Evolutionary conservation across 2,888 invertebrate species (phyloP).

Genomic region (Craniophora ligustri): DNA sequence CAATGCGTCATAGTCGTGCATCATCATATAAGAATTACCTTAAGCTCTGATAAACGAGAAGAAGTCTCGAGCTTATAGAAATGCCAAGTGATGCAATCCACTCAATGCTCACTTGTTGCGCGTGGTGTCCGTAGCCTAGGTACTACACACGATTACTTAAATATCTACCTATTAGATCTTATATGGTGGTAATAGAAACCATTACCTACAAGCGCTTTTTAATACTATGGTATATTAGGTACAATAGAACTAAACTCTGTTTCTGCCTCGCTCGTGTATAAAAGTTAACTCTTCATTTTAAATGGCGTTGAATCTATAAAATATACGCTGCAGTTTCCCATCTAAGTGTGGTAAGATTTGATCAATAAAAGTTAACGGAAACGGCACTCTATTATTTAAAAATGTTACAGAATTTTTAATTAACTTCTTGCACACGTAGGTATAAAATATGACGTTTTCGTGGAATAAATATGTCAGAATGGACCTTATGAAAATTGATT

Average conservation of each 20-base stretch:
- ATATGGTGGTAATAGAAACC: no score
- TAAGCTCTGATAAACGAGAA: constrained; percentile 53
- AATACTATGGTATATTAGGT: no score
- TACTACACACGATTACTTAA: neutral
- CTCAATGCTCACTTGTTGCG: constrained; percentile 36
- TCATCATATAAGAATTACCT: constrained; percentile 60
- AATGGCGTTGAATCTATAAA: constrained; percentile 10
- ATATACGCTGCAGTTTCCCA: constrained; percentile 30
- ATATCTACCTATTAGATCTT: no score
- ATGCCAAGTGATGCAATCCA: constrained; percentile 55
- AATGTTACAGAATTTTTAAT: constrained; percentile 55
- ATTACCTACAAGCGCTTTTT: no score
- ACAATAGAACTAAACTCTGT: no score
- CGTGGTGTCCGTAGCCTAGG: neutral
- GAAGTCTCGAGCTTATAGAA: constrained; percentile 57
- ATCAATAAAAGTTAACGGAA: constrained; percentile 65
- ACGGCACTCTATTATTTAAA: constrained; percentile 48
- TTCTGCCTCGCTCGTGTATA: no score
- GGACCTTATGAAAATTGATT: constrained; percentile 64
- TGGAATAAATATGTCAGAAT: constrained; percentile 56
- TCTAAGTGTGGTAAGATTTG: constrained; percentile 33
- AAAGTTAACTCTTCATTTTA: neutral
- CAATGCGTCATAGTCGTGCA: constrained; percentile 73
- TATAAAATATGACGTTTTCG: constrained; percentile 43
- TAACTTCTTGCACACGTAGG: constrained; percentile 39